Evolutionary conservation across 2,113 vertebrate species (phyloP).

Genomic region (Thunnus thynnus): DNA sequence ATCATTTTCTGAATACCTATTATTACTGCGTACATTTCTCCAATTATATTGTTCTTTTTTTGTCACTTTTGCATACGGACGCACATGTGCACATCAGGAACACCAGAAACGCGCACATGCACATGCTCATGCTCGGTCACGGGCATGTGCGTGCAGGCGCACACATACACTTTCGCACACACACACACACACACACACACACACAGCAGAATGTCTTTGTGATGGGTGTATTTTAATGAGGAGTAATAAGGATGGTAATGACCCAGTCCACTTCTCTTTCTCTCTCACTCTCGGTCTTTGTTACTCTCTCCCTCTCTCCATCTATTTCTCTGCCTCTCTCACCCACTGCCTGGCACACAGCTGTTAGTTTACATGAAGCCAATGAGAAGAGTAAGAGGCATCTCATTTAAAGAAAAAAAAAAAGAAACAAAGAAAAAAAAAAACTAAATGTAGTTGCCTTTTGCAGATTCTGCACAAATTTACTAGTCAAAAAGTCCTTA

Average conservation of each 20-base stretch:
- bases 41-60: constrained; percentile 98
- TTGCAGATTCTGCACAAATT: constrained; percentile 62
- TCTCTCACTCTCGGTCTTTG: constrained; percentile 54
- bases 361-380: constrained; percentile 66
- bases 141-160: neutral
- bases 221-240: constrained; percentile 87
- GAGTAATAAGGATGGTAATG: constrained; percentile 87
- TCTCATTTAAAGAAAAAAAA: constrained; percentile 35
- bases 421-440: constrained; percentile 8
- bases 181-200: constrained; percentile 45
- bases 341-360: constrained; percentile 50
- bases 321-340: constrained; percentile 45
- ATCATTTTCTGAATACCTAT: constrained; percentile 98
- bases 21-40: constrained; percentile 98
- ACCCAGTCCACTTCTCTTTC: constrained; percentile 75
- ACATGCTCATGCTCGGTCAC: constrained; percentile 31
- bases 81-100: constrained; percentile 69
- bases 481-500: constrained; percentile 62
- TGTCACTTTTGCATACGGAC: constrained; percentile 85
- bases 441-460: constrained; percentile 14
- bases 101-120: constrained; percentile 40
- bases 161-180: constrained; percentile 7
- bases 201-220: constrained; percentile 74
- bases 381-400: constrained; percentile 43
- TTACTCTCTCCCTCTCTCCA: constrained; percentile 34